These are phyloP conservation scores for Sialia sialis DNA, from an alignment of 2,113 vertebrate genomes.

Conservation along the genomic window DNA sequence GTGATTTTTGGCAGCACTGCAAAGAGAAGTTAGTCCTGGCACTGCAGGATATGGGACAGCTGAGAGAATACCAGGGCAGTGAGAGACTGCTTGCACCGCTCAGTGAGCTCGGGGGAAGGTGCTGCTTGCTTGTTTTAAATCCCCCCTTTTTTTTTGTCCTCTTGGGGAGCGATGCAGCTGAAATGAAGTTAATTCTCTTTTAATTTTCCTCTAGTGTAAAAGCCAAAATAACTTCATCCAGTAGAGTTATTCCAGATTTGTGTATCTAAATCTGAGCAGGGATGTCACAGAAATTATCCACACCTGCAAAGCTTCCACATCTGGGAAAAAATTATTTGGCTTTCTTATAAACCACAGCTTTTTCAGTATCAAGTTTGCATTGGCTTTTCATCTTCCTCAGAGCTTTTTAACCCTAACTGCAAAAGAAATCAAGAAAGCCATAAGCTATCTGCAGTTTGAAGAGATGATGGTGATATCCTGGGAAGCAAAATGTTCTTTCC, in stretches of 20 bases:
- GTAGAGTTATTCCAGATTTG: background rate
- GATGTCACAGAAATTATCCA: background rate
- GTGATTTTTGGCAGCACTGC: background rate
- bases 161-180: background rate
- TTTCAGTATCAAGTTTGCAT: conserved; percentile 1
- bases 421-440: background rate
- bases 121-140: background rate
- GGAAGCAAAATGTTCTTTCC: conserved; percentile 1
- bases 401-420: background rate
- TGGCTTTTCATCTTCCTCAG: conserved; percentile 6
- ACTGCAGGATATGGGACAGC: background rate
- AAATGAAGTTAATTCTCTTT: background rate
- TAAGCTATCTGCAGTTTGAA: background rate
- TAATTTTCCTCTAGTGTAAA: background rate
- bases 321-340: background rate
- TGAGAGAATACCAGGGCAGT: background rate
- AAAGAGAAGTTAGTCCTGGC: background rate
- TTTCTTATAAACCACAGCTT: background rate
- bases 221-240: background rate
- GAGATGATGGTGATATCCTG: background rate
- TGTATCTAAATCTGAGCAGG: background rate
- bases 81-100: background rate
- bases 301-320: background rate
- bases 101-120: background rate
- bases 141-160: rapidly evolving